A percentile compares a stretch with the other conserved stretches of the same genome.
Evolutionary conservation across 1,140 invertebrate genomes (phyloP).

Genomic region (Rhizoglyphus robini): DNA sequence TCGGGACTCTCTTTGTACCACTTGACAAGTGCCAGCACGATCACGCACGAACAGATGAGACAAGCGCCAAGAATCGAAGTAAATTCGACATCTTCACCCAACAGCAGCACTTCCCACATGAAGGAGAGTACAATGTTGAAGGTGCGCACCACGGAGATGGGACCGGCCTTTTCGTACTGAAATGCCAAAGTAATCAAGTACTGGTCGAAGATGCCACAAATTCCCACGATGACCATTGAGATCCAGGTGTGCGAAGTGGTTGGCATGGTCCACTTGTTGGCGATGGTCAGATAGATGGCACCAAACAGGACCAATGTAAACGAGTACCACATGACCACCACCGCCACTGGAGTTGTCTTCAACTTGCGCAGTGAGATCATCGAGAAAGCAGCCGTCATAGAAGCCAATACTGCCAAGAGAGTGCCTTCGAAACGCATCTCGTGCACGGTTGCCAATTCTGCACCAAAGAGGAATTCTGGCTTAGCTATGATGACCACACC

Average conservation of each 20-base stretch:
- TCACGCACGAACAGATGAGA: slow-evolving; percentile 17
- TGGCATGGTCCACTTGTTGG: slow-evolving; percentile 61
- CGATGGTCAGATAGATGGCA: slow-evolving; percentile 41
- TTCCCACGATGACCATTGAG: slow-evolving; percentile 59
- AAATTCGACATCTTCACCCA: slow-evolving; percentile 16
- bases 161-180: slow-evolving; percentile 73
- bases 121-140: slow-evolving; percentile 81
- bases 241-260: slow-evolving; percentile 57
- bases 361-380: slow-evolving; percentile 66
- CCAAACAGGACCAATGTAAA: slow-evolving; percentile 29
- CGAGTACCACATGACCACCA: slow-evolving; percentile 46
- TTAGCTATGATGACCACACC: slow-evolving; percentile 40
- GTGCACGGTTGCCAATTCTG: slow-evolving; percentile 8
- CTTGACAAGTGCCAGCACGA: slow-evolving; percentile 10
- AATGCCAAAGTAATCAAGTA: slow-evolving; percentile 67
- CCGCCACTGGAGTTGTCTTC: slow-evolving; percentile 69
- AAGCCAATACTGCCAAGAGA: slow-evolving; percentile 62
- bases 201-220: slow-evolving; percentile 74
- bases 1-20: slow-evolving; percentile 17
- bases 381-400: slow-evolving; percentile 69
- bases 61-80: slow-evolving; percentile 15
- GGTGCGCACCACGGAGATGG: slow-evolving; percentile 69
- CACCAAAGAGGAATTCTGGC: slow-evolving; percentile 38
- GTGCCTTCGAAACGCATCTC: slow-evolving; percentile 50
- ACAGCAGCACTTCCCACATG: slow-evolving; percentile 23